These are phyloP conservation scores for Sebastolobus alascanus DNA, from an alignment of 2,797 vertebrate genomes.

Conservation along the genomic window DNA sequence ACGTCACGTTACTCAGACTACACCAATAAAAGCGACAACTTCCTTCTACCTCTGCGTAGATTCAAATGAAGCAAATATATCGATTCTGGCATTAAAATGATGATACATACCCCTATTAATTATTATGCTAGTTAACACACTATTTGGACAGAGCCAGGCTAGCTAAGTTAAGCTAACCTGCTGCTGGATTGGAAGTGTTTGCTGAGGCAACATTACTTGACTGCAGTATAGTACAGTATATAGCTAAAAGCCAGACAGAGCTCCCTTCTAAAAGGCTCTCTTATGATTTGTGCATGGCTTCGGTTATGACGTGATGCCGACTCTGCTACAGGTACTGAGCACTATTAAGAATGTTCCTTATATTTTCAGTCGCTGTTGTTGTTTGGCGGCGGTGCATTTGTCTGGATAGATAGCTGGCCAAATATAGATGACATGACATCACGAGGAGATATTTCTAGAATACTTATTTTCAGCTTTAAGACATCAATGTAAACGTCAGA, in stretches of 20 bases:
- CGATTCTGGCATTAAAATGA: too few relatives aligned
- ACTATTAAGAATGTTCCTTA: not conserved
- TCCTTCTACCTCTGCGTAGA: too few relatives aligned
- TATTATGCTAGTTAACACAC: not conserved
- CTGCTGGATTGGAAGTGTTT: not conserved
- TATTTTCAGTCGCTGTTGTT: constrained; percentile 18
- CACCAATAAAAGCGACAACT: too few relatives aligned
- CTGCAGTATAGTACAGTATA: not conserved
- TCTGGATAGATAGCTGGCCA: constrained; percentile 25
- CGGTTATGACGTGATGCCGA: not conserved
- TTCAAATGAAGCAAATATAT: too few relatives aligned
- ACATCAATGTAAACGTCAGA: constrained; percentile 24
- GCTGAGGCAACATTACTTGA: constrained; percentile 24
- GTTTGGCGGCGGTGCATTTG: constrained; percentile 4
- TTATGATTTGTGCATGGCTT: not conserved
- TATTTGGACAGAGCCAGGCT: not conserved
- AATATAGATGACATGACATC: constrained; percentile 42
- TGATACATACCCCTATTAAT: too few relatives aligned
- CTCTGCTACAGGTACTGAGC: not conserved
- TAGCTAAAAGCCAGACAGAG: constrained; percentile 16
- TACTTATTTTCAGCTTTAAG: constrained; percentile 40
- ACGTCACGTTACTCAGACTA: too few relatives aligned
- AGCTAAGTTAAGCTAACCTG: too few relatives aligned
- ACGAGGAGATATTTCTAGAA: constrained; percentile 50
- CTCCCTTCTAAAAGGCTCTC: not conserved